Evolutionary conservation across 2,113 vertebrate species (phyloP), one percentile per base, ranked within the genome.

Genomic region (Pseudorectes ferrugineus): DNA sequence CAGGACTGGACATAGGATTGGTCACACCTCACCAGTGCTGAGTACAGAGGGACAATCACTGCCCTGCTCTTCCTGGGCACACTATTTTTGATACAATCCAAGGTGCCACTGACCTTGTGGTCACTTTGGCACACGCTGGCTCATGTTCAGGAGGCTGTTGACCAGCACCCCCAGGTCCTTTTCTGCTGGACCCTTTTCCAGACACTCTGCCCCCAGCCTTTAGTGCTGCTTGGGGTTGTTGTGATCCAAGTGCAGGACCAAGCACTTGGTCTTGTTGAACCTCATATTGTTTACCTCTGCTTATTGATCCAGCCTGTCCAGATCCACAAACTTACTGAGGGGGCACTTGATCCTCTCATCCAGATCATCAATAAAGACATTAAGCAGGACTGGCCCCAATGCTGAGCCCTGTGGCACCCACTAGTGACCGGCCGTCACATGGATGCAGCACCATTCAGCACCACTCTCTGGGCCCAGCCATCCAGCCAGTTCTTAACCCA

Each of bases 401-500:
- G 4, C 54, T 42, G 3, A 66, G 21, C 25, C 7, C 31, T 40
- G 12, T 12, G 38, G 45, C 23, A 28, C 22, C 14, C 18, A 20
- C 33, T 1, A 2, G 36, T 43, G 18, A 19, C 17, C 4, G 2
- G 6, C 36, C 5, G 10, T 38, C 18, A 28, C 2, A 15, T 33
- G 62, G 5, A 19, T 28, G 28, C 19, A 28, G 26, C 38, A 52
- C 23, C 33, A 33, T 52, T 52, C 38, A 38, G 22, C 14, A 12
- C 10, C 38, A 6, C 0, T 0, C 33, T 59, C 72, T 38, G 12
- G 33, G 18, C 10, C 33, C 0, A 1, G 10, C 23, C 26, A 51
- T 45, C 3, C 43, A 58, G 21, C 9, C 36, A 26, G 10, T 28
- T 68, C 22, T 45, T 52, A 45, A 59, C 18, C 18, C 54, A 52